Base-by-base conservation (phyloP, 2,888 invertebrate genomes). In the Ephialtes manifestator region DNA sequence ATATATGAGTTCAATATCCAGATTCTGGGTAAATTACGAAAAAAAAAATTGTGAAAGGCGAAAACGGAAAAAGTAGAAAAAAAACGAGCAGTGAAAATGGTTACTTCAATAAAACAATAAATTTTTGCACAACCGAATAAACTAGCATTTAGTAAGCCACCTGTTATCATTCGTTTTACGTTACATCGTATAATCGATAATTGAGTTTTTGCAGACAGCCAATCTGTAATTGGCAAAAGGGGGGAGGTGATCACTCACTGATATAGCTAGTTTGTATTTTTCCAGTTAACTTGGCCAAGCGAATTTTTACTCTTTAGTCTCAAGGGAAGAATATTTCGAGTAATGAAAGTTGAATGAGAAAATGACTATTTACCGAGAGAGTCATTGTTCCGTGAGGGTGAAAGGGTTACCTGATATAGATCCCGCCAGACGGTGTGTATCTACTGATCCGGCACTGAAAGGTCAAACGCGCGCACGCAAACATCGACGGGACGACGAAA, bases 171-270 rank as follows among this genome's bases (percentile, higher is more conserved):
- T 35, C 13, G 20, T 58, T 55, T 55, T 10, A 60, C 4, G 51
- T 63, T 68, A 60, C 46, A 18, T 70, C n/a, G 20, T 60, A 39
- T 18, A 65, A 75, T 70, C 78, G 75, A 71, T 82, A 75, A 81
- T 71, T 70, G 81, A 53, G 55, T 79, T 79, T 82, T 48, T 11
- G 13, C 63, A 48, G 48, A 70, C n/a, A 43, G 1, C 31, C 63
- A 70, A 82, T 75, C 70, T 28, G 63, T 18, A 8, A 5, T 63
- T 35, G 51, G 28, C 43, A 77, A n/a, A 13, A 43, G n/a, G 18
- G 7, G 46, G 10, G 39, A 5, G 63, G 20, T 46, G 60, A 60
- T 74, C 13, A 18, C 10, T 65, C 68, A 79, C 75, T 51, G 65
- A 51, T 28, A 46, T 13, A 53, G 18, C 43, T n/a, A 35, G 20